These are phyloP conservation scores for Drosophila sucinea DNA, from an alignment of 1,140 invertebrate species.

Conservation along the genomic window DNA sequence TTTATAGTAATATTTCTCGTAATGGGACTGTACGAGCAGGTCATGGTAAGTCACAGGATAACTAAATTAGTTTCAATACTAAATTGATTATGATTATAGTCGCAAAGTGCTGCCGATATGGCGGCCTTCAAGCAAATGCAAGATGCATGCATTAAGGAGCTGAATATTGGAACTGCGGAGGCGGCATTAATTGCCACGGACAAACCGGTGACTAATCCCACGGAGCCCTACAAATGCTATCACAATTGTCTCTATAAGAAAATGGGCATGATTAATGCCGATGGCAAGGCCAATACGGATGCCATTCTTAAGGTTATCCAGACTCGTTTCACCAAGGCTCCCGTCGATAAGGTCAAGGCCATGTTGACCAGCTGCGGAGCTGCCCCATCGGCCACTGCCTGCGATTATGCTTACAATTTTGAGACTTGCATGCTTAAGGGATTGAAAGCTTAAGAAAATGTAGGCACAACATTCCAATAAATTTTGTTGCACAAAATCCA, in stretches of 20 bases:
- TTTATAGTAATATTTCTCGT: constrained; percentile 32
- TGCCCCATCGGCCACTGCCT: constrained; percentile 23
- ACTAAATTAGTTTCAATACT: background rate
- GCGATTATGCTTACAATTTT: constrained; percentile 48
- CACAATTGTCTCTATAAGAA: constrained; percentile 70
- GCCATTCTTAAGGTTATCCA: constrained; percentile 51
- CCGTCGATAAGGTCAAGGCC: constrained; percentile 52
- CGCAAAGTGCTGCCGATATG: constrained; percentile 48
- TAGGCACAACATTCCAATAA: background rate
- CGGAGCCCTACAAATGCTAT: constrained; percentile 57
- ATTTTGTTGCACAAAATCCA: constrained; percentile 26
- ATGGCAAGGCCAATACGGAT: constrained; percentile 40
- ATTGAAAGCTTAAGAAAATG: constrained; percentile 24
- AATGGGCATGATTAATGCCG: constrained; percentile 46
- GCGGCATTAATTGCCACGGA: constrained; percentile 36
- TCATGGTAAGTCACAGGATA: constrained; percentile 19
- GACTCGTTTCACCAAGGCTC: constrained; percentile 33
- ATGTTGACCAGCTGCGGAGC: constrained; percentile 33
- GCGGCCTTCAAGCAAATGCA: constrained; percentile 50
- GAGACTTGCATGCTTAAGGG: constrained; percentile 59
- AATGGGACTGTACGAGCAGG: constrained; percentile 25
- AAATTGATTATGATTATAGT: constrained; percentile 10
- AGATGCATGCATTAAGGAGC: constrained; percentile 63
- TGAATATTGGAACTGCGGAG: constrained; percentile 48
- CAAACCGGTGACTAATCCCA: constrained; percentile 52